Evolutionary conservation across 2,113 vertebrate species (phyloP).

Genomic region (Solenodon paradoxus): DNA sequence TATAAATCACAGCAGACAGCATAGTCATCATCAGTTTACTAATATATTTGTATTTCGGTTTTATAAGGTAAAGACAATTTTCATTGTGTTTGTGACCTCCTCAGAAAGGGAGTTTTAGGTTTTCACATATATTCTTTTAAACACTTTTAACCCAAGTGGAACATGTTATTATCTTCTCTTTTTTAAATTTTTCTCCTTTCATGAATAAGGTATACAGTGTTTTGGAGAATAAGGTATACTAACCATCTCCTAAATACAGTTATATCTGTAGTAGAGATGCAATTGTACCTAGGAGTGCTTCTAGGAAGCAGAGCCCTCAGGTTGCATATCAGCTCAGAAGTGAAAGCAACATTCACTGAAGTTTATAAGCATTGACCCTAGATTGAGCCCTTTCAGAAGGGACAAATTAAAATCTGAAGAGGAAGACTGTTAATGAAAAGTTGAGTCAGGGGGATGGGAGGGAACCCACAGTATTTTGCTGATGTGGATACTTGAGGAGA

Average conservation of each 20-base stretch:
- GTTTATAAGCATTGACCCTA: not conserved
- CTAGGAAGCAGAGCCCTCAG: not conserved
- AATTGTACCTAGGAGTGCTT: not conserved
- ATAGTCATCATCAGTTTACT: not conserved
- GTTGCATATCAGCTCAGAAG: not conserved
- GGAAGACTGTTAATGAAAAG: not conserved
- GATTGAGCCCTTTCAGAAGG: not conserved
- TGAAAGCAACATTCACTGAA: not conserved
- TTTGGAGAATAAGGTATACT: no score
- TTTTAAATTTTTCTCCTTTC: not conserved
- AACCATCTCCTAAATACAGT: no score
- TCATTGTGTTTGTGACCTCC: not conserved
- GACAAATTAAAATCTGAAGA: not conserved
- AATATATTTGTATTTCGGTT: slow-evolving; percentile 21
- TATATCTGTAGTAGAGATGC: not conserved
- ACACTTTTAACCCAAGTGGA: not conserved
- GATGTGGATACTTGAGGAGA: not conserved
- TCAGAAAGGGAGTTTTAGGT: not conserved
- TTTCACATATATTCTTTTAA: slow-evolving; percentile 34
- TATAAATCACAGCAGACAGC: not conserved
- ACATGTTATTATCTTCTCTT: slow-evolving; percentile 8
- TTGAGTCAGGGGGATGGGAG: not conserved
- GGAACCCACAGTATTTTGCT: not conserved
- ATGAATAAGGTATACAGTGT: not conserved
- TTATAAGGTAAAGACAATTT: slow-evolving; percentile 18